Conservation (phyloP, 2,797 vertebrate species). For the Channa striata region DNA sequence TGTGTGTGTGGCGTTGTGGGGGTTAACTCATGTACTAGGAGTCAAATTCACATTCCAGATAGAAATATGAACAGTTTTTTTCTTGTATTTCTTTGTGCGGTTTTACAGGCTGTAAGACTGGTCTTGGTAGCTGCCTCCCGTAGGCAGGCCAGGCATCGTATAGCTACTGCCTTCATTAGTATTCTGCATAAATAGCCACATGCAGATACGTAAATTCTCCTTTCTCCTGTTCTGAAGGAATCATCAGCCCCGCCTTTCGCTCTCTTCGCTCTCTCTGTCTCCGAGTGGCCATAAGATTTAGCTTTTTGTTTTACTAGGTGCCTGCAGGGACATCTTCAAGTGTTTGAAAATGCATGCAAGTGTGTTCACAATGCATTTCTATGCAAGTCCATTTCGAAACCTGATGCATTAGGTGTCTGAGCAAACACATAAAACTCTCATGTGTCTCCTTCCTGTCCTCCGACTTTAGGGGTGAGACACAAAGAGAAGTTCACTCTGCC, state of each 20-base stretch:
- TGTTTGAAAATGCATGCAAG: conserved; percentile 48
- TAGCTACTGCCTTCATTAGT: conserved; percentile 84
- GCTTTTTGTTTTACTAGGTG: conserved; percentile 85
- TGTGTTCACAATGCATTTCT: conserved; percentile 42
- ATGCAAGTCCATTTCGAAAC: conserved; percentile 35
- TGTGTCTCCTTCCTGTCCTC: conserved; percentile 54
- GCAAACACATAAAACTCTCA: conserved; percentile 58
- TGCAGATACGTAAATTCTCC: conserved; percentile 87
- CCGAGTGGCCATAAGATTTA: conserved; percentile 88
- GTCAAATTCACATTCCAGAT: conserved; percentile 1
- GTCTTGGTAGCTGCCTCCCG: conserved; percentile 46
- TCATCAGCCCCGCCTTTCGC: conserved; percentile 83
- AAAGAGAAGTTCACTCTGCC: conserved; percentile 62
- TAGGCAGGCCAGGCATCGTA: conserved; percentile 70
- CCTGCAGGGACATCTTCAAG: conserved; percentile 57
- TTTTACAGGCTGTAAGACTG: conserved; percentile 30
- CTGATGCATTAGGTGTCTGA: conserved; percentile 43
- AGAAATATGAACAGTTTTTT: neutral
- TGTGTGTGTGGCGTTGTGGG: conserved; percentile 20
- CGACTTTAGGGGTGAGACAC: conserved; percentile 57
- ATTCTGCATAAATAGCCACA: conserved; percentile 87
- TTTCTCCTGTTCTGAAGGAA: conserved; percentile 88
- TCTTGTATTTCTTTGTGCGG: conserved; percentile 30
- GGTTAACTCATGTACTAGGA: conserved; percentile 26
- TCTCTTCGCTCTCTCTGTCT: conserved; percentile 60